Evolutionary conservation across 2,113 vertebrate genomes (phyloP), one percentile per base, ranked within the genome.

Genomic region (Taxidea taxus): DNA sequence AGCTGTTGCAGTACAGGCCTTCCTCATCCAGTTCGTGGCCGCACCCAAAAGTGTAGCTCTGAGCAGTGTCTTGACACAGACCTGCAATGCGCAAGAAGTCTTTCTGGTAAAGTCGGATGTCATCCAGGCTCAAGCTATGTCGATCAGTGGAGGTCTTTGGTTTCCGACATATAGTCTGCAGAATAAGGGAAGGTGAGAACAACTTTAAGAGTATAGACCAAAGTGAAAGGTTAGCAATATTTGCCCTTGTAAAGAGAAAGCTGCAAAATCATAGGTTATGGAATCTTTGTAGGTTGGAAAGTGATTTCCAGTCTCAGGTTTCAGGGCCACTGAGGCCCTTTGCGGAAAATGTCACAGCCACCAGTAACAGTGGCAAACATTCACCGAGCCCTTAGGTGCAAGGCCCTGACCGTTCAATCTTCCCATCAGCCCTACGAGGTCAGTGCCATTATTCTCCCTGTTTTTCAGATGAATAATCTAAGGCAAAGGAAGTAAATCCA

Each of bases 21-120:
- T 98, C 98, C 54, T 99, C 99, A 0, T 99, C 99, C 75, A 99
- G 99, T 95, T 99, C 99, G 3, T 99, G 99, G 97, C 99, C 99
- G 9, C 99, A 99, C 80, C 99, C 99, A 0, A 99, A 99, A 0
- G 99, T 99, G 98, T 99, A 99, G 98, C 99, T 99, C 98, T 99
- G 99, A 23, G 99, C 99, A 0, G 99, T 99, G 97, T 99, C 99
- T 98, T 99, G 99, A 98, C 99, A 99, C 64, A 99, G 99, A 98
- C 99, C 99, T 13, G 99, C 99, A 97, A 99, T 97, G 98, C 99
- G 99, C 94, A 99, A 97, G 97, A 99, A 99, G 99, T 99, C 99
- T 97, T 99, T 99, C 98, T 99, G 99, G 98, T 99, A 99, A 80
- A 99, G 99, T 95, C 99, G 99, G 94, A 99, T 98, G 98, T 99